Conservation (phyloP, 2,113 vertebrate species). For the Tretioscincus oriximinensis region DNA sequence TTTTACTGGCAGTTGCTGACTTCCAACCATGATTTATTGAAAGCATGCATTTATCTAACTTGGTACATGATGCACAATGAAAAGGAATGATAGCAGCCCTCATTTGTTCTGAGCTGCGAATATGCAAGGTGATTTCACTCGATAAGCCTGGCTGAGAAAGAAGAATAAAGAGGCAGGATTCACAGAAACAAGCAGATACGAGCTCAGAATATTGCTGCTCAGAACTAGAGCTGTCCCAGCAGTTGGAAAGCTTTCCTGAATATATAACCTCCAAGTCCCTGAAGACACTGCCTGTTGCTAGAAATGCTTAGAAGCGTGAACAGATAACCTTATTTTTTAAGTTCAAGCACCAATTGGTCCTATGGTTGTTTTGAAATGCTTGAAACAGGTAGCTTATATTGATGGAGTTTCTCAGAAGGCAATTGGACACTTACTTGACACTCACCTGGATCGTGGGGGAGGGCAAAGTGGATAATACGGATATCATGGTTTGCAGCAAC, state of each 20-base stretch:
- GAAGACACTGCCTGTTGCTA: not conserved
- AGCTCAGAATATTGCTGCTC: not conserved
- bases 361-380: too few species aligned
- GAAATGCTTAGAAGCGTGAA: too few species aligned
- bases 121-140: conserved; percentile 27
- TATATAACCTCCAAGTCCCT: not conserved
- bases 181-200: not conserved
- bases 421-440: not conserved
- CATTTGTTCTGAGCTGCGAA: not conserved
- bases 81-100: conserved; percentile 19
- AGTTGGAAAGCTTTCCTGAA: not conserved
- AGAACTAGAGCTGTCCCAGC: not conserved
- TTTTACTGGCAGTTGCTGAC: not conserved
- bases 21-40: not conserved
- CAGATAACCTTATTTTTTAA: not conserved
- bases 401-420: not conserved
- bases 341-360: not conserved
- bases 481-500: too few species aligned
- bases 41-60: not conserved
- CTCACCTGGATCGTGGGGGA: too few species aligned
- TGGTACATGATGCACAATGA: not conserved
- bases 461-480: too few species aligned
- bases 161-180: not conserved
- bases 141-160: conserved; percentile 30
- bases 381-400: too few species aligned